phyloP scores from a whole-genome alignment of 37 sponge, comb jelly and placozoan genomes.

The Beroe ovata region DNA sequence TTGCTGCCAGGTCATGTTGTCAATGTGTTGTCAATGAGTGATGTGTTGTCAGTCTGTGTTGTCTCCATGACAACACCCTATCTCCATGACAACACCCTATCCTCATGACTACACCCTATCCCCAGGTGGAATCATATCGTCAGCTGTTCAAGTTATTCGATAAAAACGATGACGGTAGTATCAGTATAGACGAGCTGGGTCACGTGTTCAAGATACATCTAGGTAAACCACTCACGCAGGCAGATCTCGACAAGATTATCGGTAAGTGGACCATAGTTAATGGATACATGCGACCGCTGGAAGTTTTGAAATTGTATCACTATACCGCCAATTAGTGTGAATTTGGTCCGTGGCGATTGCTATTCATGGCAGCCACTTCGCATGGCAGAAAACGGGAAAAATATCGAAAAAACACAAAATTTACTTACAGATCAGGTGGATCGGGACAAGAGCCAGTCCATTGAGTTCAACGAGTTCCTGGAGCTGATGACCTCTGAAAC shows the following conservation, averaged over 20 bases:
- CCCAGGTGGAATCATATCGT: slow-evolving; percentile 57
- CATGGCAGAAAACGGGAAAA: not conserved
- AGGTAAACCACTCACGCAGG: slow-evolving; percentile 30
- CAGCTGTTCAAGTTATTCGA: slow-evolving; percentile 61
- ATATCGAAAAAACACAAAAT: not conserved
- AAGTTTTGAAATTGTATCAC: no score
- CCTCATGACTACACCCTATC: no score
- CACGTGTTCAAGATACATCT: slow-evolving; percentile 59
- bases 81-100: no score
- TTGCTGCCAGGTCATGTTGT: no score
- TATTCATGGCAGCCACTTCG: no score
- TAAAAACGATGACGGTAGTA: slow-evolving; percentile 53
- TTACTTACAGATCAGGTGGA: slow-evolving; percentile 63
- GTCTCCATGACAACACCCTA: no score
- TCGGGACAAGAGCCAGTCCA: slow-evolving; percentile 15
- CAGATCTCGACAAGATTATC: slow-evolving; percentile 45
- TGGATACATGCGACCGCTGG: no score
- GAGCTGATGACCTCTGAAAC: slow-evolving; percentile 41
- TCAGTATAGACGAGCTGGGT: slow-evolving; percentile 44
- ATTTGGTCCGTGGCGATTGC: no score
- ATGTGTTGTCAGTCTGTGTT: no score
- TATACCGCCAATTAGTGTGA: no score
- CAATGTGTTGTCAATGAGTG: no score
- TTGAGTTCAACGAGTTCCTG: slow-evolving; percentile 61
- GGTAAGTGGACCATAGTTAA: not conserved